Percentiles rank a stretch among this genome's conserved stretches.
Evolutionary conservation across 2,797 vertebrate genomes (phyloP).

Genomic region (Valencia hispanica): DNA sequence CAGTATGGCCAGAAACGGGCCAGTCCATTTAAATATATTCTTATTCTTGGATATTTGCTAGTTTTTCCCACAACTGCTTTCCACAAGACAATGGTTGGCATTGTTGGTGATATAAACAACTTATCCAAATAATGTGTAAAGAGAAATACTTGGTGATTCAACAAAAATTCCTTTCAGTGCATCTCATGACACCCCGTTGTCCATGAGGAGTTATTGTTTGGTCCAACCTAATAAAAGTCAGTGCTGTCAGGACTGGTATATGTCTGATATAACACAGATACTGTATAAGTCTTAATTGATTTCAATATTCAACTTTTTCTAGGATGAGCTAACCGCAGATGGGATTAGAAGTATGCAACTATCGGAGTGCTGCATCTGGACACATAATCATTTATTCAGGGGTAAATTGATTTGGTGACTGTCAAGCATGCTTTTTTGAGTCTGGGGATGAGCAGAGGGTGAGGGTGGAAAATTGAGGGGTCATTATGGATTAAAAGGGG

Average conservation of each 20-base stretch:
- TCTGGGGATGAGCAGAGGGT: constrained; percentile 16
- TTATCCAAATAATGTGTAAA: background rate
- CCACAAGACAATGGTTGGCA: background rate
- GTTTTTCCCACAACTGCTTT: background rate
- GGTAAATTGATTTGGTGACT: constrained; percentile 65
- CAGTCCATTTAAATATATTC: too few relatives aligned
- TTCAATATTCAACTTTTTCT: constrained; percentile 54
- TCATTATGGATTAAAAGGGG: constrained; percentile 49
- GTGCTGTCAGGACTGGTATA: constrained; percentile 66
- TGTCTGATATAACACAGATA: too few relatives aligned
- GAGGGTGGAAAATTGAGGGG: constrained; percentile 6
- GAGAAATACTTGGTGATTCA: too few relatives aligned
- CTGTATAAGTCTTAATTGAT: constrained; percentile 65
- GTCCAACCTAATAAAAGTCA: constrained; percentile 50
- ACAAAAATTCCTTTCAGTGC: background rate
- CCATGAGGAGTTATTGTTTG: constrained; percentile 58
- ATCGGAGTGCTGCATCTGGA: constrained; percentile 44
- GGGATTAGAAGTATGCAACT: constrained; percentile 40
- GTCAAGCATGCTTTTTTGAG: constrained; percentile 48
- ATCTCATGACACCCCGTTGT: background rate
- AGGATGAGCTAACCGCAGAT: constrained; percentile 48
- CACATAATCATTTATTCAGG: constrained; percentile 63
- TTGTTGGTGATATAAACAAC: background rate
- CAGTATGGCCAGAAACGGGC: too few relatives aligned
- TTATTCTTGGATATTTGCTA: too few relatives aligned